Evolutionary conservation across 2,113 vertebrate genomes (phyloP).

Genomic region (Anas platyrhynchos): DNA sequence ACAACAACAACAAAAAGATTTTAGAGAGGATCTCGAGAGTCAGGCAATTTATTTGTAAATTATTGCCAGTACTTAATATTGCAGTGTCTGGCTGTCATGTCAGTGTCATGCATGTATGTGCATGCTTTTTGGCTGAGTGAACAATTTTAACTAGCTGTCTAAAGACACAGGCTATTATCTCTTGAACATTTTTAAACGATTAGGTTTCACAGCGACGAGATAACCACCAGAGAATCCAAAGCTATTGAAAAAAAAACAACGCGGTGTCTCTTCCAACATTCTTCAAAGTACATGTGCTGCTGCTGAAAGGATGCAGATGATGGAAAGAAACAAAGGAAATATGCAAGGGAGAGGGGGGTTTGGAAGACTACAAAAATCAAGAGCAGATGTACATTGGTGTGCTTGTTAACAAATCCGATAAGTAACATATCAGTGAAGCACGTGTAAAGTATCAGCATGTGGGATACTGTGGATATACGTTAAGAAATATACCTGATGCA

Average conservation of each 20-base stretch:
- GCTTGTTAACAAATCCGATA: background rate
- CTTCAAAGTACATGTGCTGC: background rate
- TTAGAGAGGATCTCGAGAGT: background rate
- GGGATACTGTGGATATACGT: background rate
- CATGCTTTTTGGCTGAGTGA: background rate
- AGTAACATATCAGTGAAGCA: background rate
- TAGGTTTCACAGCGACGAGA: background rate
- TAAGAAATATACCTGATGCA: background rate
- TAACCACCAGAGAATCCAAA: background rate
- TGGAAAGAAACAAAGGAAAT: background rate
- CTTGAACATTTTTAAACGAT: background rate
- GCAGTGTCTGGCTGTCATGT: background rate
- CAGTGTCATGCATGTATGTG: background rate
- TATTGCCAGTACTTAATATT: background rate
- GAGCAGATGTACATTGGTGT: background rate
- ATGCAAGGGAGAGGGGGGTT: background rate
- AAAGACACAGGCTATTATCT: background rate
- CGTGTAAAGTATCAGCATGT: background rate
- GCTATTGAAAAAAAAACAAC: accelerated
- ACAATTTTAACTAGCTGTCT: slow-evolving; percentile 35
- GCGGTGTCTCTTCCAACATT: background rate
- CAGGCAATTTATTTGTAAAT: background rate
- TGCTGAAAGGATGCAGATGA: background rate
- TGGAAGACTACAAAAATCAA: background rate
- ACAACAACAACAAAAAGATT: background rate